Base-by-base conservation (phyloP, 2,888 invertebrate species). In the Heliothis peltigera region DNA sequence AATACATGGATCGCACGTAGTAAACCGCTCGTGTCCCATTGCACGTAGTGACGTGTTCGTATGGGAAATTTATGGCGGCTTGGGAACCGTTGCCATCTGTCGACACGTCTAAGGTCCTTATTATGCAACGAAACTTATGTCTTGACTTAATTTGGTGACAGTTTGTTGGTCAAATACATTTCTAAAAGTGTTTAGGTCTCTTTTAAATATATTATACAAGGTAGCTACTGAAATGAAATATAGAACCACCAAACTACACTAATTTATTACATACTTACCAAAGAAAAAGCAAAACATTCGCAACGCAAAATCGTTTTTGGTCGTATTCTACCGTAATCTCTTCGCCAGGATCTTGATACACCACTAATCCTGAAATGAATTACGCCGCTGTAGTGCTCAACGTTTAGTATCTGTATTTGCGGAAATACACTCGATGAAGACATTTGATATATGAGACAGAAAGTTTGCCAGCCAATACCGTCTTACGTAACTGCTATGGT, bases 351-450 rank as follows among this genome's bases (percentile, higher is more conserved):
- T 64, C 60, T 68, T 54, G 62, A 60, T 65, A 64, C 51, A 61
- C 61, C 60, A 44, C 72, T 75, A 75, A 78, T 75, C 70, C 64
- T 69, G 42, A 70, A 68, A 77, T 71, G 79, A 77, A 83, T 80
- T 77, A 71, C 72, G 52, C 19, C 22, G 47, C 53, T 51, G 21
- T 42, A 46, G 56, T 65, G 66, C 61, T 64, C 35, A 69, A 43
- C 65, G 48, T 61, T 76, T 64, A 66, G 64, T 73, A 53, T 74
- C 64, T 69, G 59, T 77, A 58, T 75, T 75, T 56, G 64, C 61
- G 71, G 69, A 66, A 75, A 70, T 71, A 58, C 53, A 58, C 52
- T 44, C 58, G 35, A 68, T 67, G 48, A 66, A 67, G 42, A 49
- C 22, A 12, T 35, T 28, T 65, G 32, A 69, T 71, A 57, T 75